Conservation (phyloP, 1,140 invertebrate genomes). For the Oryctes rhinoceros region DNA sequence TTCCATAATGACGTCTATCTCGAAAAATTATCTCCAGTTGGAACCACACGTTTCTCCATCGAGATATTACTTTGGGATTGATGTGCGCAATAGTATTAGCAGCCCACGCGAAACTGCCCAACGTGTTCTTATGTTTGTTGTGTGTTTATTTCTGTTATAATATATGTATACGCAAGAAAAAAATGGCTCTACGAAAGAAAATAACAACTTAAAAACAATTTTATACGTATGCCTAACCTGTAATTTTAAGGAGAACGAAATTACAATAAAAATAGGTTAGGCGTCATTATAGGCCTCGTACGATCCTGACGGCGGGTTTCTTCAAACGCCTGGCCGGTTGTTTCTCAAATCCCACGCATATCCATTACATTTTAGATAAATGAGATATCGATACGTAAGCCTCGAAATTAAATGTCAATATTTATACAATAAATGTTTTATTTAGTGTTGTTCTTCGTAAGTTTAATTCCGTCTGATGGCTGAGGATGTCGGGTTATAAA, state of each 20-base stretch:
- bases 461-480: too few species aligned
- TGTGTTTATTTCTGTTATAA: neutral
- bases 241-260: constrained; percentile 3
- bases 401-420: neutral
- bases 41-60: neutral
- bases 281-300: constrained; percentile 2
- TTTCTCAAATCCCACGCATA: constrained; percentile 2
- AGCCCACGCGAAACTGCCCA: neutral
- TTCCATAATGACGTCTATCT: neutral
- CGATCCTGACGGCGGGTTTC: neutral
- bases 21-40: neutral
- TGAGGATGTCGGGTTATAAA: too few species aligned
- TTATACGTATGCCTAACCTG: neutral
- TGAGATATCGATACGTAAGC: neutral
- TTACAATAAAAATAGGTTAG: constrained; percentile 19
- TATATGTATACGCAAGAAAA: neutral
- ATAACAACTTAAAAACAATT: constrained; percentile 3
- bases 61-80: neutral
- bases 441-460: too few species aligned
- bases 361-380: constrained; percentile 4
- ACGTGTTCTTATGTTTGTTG: neutral
- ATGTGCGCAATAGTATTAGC: constrained; percentile 1
- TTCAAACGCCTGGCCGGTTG: neutral
- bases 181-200: neutral
- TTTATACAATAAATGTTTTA: neutral